Conservation (phyloP, 2,888 invertebrate genomes). For the Diogma glabrata region DNA sequence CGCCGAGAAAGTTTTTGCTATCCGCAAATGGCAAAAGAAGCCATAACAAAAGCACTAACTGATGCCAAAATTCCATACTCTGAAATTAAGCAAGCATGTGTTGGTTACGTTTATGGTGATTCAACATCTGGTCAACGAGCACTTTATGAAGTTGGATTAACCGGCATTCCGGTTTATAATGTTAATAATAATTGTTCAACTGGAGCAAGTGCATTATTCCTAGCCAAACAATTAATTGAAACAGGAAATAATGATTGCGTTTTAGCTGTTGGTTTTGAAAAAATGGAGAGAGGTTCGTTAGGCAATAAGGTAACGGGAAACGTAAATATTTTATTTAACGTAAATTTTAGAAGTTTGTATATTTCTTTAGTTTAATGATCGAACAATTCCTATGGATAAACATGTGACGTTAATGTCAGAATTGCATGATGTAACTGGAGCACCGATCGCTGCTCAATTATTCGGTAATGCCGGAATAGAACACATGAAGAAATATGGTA, state of each 20-base stretch:
- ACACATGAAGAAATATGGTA: conserved; percentile 74
- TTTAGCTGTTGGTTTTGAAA: conserved; percentile 93
- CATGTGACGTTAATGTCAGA: conserved; percentile 80
- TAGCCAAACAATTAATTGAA: conserved; percentile 88
- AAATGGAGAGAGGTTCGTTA: conserved; percentile 92
- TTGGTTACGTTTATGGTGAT: conserved; percentile 92
- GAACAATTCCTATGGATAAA: conserved; percentile 81
- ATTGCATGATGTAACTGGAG: conserved; percentile 61
- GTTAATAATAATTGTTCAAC: conserved; percentile 99
- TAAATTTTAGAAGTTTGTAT: conserved; percentile 7
- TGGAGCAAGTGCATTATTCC: conserved; percentile 81
- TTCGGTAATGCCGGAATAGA: conserved; percentile 95
- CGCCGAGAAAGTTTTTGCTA: conserved; percentile 72
- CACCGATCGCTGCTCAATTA: conserved; percentile 87
- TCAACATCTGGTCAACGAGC: conserved; percentile 93
- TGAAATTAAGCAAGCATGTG: conserved; percentile 78
- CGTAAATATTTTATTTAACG: background rate
- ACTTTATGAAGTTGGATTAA: conserved; percentile 87
- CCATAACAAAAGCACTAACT: conserved; percentile 72
- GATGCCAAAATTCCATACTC: conserved; percentile 70
- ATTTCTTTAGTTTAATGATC: conserved; percentile 51
- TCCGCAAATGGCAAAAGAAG: conserved; percentile 90
- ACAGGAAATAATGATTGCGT: conserved; percentile 78
- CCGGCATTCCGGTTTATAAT: conserved; percentile 93
- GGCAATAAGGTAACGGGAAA: conserved; percentile 48